Evolutionary conservation across 2,888 invertebrate genomes (phyloP), one percentile per base, ranked within the genome.

Genomic region (Aporophyla lueneburgensis): DNA sequence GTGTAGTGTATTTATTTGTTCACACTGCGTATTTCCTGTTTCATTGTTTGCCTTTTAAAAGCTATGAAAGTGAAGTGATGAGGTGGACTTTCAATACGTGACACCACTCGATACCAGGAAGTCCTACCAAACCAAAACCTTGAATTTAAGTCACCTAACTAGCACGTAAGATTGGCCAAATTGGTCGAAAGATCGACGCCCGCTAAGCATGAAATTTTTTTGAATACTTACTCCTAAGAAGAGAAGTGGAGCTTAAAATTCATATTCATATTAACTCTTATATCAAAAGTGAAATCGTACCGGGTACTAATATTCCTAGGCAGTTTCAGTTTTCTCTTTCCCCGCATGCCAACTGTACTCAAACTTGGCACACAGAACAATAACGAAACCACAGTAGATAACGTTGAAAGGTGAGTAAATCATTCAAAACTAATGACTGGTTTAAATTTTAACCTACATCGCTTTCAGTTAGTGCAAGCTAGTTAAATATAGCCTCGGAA

Each of bases 391-490:
- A 51, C 74, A 56, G 54, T 43, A 61, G 70, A 68, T 71, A 59
- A 33, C 24, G 75, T 58, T 67, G 70, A 68, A 68, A 85, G 69
- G 66, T 53, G 71, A 72, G 71, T 74, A 82, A 76, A 76, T 85
- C 73, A 84, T 78, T 76, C 24, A 53, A 67, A 76, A 71, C 71
- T 68, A 81, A 71, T 71, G 61, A 74, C 53, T 66, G 56, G 54
- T 72, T 59, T 72, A n/a, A 21, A 79, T 59, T 80, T 85, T 73
- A 81, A 73, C 85, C 85, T 59, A 81, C 61, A 80, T 85, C 53
- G 72, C 69, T 81, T 70, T 72, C 66, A 61, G 69, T 75, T 59
- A 71, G 61, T 56, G 76, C 54, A 69, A 74, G 72, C 67, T 63
- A 63, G 74, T 83, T 78, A 66, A 72, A 80, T 81, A 51, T 84